phyloP scores from a whole-genome alignment of 1,140 invertebrate species.

The Calycopis cecrops region DNA sequence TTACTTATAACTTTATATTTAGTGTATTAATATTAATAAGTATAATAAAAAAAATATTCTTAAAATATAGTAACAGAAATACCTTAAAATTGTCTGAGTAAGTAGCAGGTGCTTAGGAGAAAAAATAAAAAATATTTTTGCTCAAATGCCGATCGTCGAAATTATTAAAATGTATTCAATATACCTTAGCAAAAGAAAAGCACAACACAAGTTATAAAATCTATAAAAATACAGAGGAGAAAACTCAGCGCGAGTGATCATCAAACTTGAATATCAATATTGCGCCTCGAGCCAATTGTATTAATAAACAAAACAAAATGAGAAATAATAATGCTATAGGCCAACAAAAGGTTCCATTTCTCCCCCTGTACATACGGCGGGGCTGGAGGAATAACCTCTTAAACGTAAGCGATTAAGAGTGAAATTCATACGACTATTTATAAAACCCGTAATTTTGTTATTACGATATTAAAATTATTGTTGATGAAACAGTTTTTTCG shows the following conservation, averaged over 20 bases:
- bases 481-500: constrained; percentile 73
- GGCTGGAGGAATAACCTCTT: constrained; percentile 50
- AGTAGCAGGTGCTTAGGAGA: too few relatives aligned
- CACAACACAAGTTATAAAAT: constrained; percentile 58
- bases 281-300: constrained; percentile 73
- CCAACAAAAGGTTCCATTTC: constrained; percentile 73
- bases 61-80: too few relatives aligned
- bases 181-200: constrained; percentile 53
- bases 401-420: constrained; percentile 52
- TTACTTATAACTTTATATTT: too few relatives aligned
- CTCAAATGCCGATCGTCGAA: constrained; percentile 4
- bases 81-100: too few relatives aligned
- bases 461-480: constrained; percentile 74
- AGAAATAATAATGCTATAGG: constrained; percentile 74
- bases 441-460: constrained; percentile 71
- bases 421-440: constrained; percentile 46
- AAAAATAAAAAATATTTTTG: not conserved
- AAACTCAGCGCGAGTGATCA: constrained; percentile 66
- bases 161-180: constrained; percentile 43
- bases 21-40: too few relatives aligned
- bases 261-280: constrained; percentile 75
- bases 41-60: too few relatives aligned
- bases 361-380: constrained; percentile 56
- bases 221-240: constrained; percentile 66
- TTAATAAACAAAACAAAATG: constrained; percentile 76